Base-by-base conservation (phyloP, 2,888 invertebrate genomes). In the Standfussiana lucernea region DNA sequence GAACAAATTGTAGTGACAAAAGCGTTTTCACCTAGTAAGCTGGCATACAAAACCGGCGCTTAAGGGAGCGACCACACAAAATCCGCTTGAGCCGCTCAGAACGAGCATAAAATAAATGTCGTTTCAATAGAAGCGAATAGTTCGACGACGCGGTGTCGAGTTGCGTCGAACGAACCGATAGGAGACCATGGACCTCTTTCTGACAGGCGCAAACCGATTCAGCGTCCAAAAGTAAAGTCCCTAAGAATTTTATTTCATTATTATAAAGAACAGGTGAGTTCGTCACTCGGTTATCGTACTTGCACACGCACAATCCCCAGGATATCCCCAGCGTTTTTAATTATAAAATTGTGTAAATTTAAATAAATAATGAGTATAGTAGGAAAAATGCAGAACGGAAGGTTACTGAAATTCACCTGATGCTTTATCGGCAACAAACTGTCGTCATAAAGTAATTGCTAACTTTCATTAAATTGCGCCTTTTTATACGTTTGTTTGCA, bases 401-500 rank as follows among this genome's bases (percentile, higher is more conserved):
- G 50, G 64, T 15, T 61, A 68, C n/a, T 59, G 32, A 64, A 68
- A 32, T 62, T 53, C 45, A 18, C 40, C 40, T 21, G 13, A 59
- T n/a, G 21, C 15, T 53, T 65, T 59, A 69, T 72, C 79, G 24
- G 37, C 13, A 24, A 15, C 8, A 61, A 76, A 68, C 32, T 64
- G 21, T 64, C 37, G 15, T 32, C 53, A 65, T 64, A 32, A 50
- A 66, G 28, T 50, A 37, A 65, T 50, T 53, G 15, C 53, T 71
- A 79, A 53, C 70, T 32, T 45, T 40, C 18, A 79, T 75, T 45
- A 75, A 71, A 74, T 82, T 64, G 71, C 53, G 66, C n/a, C 8
- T 35, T 56, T 69, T 35, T 47, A 79, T 50, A 45, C 42, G 53
- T 73, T 76, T 71, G 53, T 76, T 69, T 74, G 61, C 61, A 67